Evolutionary conservation across 35 echinoderm and acorn worm species (phyloP), one percentile per base, ranked within the genome.

Genomic region (Stichopus chloronotus): DNA sequence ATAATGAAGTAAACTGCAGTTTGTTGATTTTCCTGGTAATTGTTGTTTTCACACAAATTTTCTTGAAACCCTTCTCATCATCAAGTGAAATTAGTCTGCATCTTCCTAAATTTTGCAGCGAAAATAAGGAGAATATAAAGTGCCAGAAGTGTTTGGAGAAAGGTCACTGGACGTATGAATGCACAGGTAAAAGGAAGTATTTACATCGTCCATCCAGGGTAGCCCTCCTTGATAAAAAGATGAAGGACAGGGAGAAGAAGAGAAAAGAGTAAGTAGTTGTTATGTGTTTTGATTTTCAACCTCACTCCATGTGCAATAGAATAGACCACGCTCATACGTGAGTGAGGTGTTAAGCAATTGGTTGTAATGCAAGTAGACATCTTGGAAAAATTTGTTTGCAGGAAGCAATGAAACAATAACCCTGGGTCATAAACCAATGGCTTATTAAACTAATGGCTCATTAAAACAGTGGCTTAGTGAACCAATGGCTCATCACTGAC

Each of bases 101-200:
- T 78, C 52, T 17, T 43, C 21, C 19, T 12, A 25, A 8, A 78
- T 78, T 56, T 92, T 61, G 6, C 88, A 97, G 96, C 59, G 92
- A 95, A 95, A 93, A 95, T 81, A 97, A 95, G 60, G 94, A 95
- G 60, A 97, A 94, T 80, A 93, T 97, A 6, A 55, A 86, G 9
- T 97, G 96, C 91, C 96, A 97, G 84, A 97, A 97, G 52, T 97
- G 96, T 83, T 81, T 97, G 16, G 96, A 97, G 92, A 95, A 96
- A 63, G 96, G 96, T 16, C 96, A 97, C 76, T 97, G 96, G 96
- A 97, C 96, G 10, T 97, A 97, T n/a, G 94, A 97, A 76, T 97
- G 96, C 63, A 94, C 96, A 12, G 96, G 96, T 0, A 95, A 97
- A 86, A 83, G 96, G 58, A 97, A 97, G 77, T 97, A 97, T 52